Evolutionary conservation across 2,888 invertebrate species (phyloP), one percentile per base, ranked within the genome.

Genomic region (Ochropleura leucogaster): DNA sequence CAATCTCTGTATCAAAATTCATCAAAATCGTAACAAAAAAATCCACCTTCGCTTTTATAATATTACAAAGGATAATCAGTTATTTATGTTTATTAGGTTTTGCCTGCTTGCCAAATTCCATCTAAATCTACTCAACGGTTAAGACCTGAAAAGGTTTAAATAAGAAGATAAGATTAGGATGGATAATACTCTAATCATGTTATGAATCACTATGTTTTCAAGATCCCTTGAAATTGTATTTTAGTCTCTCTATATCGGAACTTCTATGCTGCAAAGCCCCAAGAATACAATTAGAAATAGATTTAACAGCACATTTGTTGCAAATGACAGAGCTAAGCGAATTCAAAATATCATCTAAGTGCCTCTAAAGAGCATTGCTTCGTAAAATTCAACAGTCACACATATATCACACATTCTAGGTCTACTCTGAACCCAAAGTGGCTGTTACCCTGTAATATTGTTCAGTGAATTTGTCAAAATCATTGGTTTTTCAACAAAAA

Each of bases 401-500:
- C 68, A 76, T 72, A 70, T 78, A 78, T 84, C 69, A 76, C 78
- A 81, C 75, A 76, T 78, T 81, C 49, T 64, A 64, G 55, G 12
- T 82, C 67, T 42, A 30, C 30, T 30, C 30, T 30, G 30, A 30
- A 30, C 30, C 30, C 60, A 79, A 87, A 87, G 79, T 86, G 76
- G 77, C 75, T 66, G 72, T 83, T 67, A 79, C 73, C 64, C 80
- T 75, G 71, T 82, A 85, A 81, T 86, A 90, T 89, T 92, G 92
- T 89, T 92, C 93, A 94, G 86, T 94, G 93, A 93, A 91, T 93
- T 91, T 92, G 83, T 84, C 90, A 91, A 94, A 95, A 94, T 94
- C 95, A 94, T 92, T 92, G 94, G 91, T 91, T 94, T 92, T 89
- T 88, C 74, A 87, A 85, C 88, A 89, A 92, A 93, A 93, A 30